Evolutionary conservation across 2,888 invertebrate species (phyloP), one percentile per base, ranked within the genome.

Genomic region (Trilocha varians): DNA sequence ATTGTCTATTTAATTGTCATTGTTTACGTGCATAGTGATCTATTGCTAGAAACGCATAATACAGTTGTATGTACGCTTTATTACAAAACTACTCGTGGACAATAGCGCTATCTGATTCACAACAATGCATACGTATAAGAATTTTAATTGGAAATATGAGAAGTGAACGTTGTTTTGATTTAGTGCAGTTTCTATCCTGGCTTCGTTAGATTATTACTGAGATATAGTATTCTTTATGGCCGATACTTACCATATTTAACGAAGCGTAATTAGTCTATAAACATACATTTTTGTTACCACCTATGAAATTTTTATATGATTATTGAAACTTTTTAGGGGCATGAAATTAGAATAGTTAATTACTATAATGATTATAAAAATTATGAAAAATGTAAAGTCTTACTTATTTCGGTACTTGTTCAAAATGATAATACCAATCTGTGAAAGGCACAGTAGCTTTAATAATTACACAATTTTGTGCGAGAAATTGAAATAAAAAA

Each of bases 91-190:
- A 71, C 66, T 67, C 70, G 53, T 64, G 66, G 70, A 83, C 82
- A 84, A 84, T 84, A 76, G 80, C 70, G 76, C 68, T 69, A 80
- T 83, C 68, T 69, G 79, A 80, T 78, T 80, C 78, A 62, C 68
- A 68, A 68, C 73, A 67, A 68, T 70, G 73, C 76, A 71, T 70
- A 71, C 65, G 66, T 70, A 73, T 68, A 75, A 78, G 78, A 73
- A 79, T 79, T 75, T 78, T 82, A 82, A 84, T 79, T 78, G 72
- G 83, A 73, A 79, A 83, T 78, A 72, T 69, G 78, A 83, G 74
- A 63, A 57, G 62, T 54, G 57, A 70, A 63, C 58, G 55, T 55
- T 65, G 70, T 70, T 71, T 56, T 67, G 69, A 67, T 70, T 70
- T 64, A 65, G 56, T 63, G 59, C 52, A 58, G 59, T 65, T 66